Base-by-base conservation (phyloP, 2,113 vertebrate genomes). In the Ascaphus truei region DNA sequence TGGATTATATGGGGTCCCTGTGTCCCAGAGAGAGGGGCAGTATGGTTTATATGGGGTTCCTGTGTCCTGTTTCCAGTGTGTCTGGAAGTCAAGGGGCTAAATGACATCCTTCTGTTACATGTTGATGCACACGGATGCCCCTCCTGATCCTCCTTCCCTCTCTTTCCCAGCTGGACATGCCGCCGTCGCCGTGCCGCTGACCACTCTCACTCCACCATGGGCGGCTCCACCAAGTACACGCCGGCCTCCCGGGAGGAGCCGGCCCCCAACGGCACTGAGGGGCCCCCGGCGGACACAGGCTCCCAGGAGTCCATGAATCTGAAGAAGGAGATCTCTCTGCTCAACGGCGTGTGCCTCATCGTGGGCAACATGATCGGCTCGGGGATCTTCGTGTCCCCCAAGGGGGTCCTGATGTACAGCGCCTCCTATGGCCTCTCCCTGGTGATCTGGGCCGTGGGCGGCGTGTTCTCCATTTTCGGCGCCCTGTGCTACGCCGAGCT, bases 331-430 rank as follows among this genome's bases (percentile, higher is more conserved):
- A 95, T 96, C 80, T 95, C 95, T 0, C 86, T 96, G 30, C 58
- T 96, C 20, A 96, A 94, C 1, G 95, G 95, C 0, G 86, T 96
- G 48, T 93, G 90, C 73, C 88, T 96, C 22, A 96, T 96, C 3
- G 95, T 96, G 86, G 95, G 95, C 39, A 96, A 96, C 87, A 96
- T 96, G 95, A 96, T 96, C 1, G 95, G 95, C 64, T 96, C 95
- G 0, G 95, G 95, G 22, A 96, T 96, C 83, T 96, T 96, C 8
- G 92, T 96, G n/a, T 95, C 95, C 0, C 94, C 95, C 3, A 95
- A 95, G 55, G 95, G 95, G 0, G 94, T 96, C 9, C 83, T 96
- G 76, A 92, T 92, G 58, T 92, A 95, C 84, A 95, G 93, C 23
- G 85, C 83, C 58, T 96, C 95, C 37, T 96, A 92, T 2, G 94